phyloP scores from a whole-genome alignment of 2,888 invertebrate genomes.

The Zonitis immaculata region DNA sequence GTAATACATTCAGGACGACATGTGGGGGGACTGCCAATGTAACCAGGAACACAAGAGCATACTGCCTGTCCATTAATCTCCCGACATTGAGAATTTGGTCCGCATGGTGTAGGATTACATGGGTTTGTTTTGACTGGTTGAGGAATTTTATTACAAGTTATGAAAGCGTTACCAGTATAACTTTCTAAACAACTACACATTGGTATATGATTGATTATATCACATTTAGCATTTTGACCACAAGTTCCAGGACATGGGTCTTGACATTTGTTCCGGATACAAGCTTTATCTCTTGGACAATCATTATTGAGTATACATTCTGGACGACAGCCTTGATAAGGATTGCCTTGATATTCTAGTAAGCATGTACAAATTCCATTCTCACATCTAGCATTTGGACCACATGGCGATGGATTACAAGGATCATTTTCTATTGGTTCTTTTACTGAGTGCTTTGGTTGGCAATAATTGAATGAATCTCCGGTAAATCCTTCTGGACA shows the following conservation, averaged over 20 bases:
- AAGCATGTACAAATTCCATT: constrained; percentile 68
- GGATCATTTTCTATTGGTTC: constrained; percentile 42
- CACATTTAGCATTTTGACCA: constrained; percentile 67
- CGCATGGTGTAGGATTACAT: constrained; percentile 63
- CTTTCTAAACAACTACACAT: constrained; percentile 69
- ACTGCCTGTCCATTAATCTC: constrained; percentile 62
- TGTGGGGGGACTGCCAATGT: constrained; percentile 64
- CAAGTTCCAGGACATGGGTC: constrained; percentile 74
- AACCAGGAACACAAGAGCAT: constrained; percentile 67
- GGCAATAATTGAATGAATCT: constrained; percentile 54
- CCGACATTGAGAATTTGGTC: constrained; percentile 69
- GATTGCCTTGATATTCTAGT: constrained; percentile 65
- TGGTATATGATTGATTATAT: constrained; percentile 71
- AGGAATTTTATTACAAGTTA: constrained; percentile 54
- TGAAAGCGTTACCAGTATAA: constrained; percentile 68
- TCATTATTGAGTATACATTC: constrained; percentile 72
- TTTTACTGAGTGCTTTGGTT: constrained; percentile 38
- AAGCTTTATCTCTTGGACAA: constrained; percentile 64
- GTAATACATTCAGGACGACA: constrained; percentile 71
- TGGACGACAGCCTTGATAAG: constrained; percentile 64
- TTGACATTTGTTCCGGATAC: constrained; percentile 64
- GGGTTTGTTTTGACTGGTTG: constrained; percentile 53
- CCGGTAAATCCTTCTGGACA: constrained; percentile 63
- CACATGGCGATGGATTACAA: constrained; percentile 65
- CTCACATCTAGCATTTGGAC: constrained; percentile 58